Conservation (phyloP, 1,140 invertebrate species). For the Elymnias hypermnestra region DNA sequence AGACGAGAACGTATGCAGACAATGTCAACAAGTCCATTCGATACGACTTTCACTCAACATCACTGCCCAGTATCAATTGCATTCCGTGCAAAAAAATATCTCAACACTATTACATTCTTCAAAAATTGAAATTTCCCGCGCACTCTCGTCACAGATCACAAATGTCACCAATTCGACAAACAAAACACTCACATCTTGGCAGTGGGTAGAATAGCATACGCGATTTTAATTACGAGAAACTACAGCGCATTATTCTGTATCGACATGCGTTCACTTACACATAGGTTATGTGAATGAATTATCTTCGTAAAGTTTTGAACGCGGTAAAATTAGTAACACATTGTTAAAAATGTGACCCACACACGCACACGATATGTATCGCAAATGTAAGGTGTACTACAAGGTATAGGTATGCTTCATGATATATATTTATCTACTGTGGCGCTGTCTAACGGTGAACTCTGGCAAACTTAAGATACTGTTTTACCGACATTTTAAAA, state of each 20-base stretch:
- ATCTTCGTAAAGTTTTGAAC: slow-evolving; percentile 20
- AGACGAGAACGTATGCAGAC: slow-evolving; percentile 26
- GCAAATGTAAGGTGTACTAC: slow-evolving; percentile 11
- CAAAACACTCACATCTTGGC: slow-evolving; percentile 22
- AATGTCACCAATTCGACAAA: slow-evolving; percentile 43
- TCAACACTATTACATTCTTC: slow-evolving; percentile 18
- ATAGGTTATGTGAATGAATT: slow-evolving; percentile 30
- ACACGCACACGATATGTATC: slow-evolving; percentile 24
- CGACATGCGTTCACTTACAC: slow-evolving; percentile 14
- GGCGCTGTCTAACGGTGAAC: slow-evolving; percentile 20
- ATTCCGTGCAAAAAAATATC: slow-evolving; percentile 18
- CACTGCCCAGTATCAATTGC: slow-evolving; percentile 13
- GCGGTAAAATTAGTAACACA: slow-evolving; percentile 27
- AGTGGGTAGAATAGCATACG: slow-evolving; percentile 25
- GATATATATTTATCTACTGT: no score
- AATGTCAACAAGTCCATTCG: slow-evolving; percentile 43
- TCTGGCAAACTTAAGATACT: slow-evolving; percentile 8
- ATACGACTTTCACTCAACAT: slow-evolving; percentile 49
- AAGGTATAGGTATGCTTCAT: no score
- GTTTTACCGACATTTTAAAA: slow-evolving; percentile 25
- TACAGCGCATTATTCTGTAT: slow-evolving; percentile 1
- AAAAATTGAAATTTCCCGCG: slow-evolving; percentile 50
- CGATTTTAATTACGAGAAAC: slow-evolving; percentile 18
- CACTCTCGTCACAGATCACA: slow-evolving; percentile 19
- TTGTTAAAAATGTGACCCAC: slow-evolving; percentile 30